Conservation (phyloP, 2,797 vertebrate species). For the Brachyrhaphis roseni region DNA sequence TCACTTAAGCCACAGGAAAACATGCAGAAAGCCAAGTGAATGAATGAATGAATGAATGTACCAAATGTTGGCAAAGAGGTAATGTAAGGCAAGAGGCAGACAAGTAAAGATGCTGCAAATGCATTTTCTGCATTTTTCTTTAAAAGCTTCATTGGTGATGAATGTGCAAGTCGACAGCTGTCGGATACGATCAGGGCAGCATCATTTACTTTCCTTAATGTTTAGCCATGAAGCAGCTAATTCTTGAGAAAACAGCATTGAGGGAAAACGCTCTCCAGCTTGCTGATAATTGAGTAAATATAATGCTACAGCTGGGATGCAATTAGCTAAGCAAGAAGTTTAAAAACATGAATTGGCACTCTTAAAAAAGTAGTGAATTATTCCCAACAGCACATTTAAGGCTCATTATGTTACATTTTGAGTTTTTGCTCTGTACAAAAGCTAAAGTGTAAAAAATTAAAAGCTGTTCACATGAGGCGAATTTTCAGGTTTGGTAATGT, state of each 20-base stretch:
- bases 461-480: not conserved
- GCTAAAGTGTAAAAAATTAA: slow-evolving; percentile 15
- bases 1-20: slow-evolving; percentile 38
- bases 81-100: slow-evolving; percentile 73
- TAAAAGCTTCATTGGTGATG: slow-evolving; percentile 34
- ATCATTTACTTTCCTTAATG: slow-evolving; percentile 17
- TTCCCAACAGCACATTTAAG: slow-evolving; percentile 5
- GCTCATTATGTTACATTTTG: slow-evolving; percentile 4
- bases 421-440: slow-evolving; percentile 18
- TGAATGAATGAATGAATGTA: slow-evolving; percentile 1
- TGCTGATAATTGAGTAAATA: slow-evolving; percentile 12
- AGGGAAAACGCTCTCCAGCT: slow-evolving; percentile 5
- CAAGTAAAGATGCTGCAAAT: slow-evolving; percentile 43
- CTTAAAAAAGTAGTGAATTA: not conserved
- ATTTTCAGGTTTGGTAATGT: not conserved
- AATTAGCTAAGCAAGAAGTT: slow-evolving; percentile 7
- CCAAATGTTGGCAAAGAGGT: slow-evolving; percentile 48
- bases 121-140: slow-evolving; percentile 3
- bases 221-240: slow-evolving; percentile 10
- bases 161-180: slow-evolving; percentile 29
- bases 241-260: slow-evolving; percentile 8
- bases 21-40: slow-evolving; percentile 59
- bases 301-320: slow-evolving; percentile 15
- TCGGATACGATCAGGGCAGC: slow-evolving; percentile 26
- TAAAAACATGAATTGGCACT: not conserved